Evolutionary conservation across 2,888 invertebrate genomes (phyloP).

Genomic region (Torymus tubicola): DNA sequence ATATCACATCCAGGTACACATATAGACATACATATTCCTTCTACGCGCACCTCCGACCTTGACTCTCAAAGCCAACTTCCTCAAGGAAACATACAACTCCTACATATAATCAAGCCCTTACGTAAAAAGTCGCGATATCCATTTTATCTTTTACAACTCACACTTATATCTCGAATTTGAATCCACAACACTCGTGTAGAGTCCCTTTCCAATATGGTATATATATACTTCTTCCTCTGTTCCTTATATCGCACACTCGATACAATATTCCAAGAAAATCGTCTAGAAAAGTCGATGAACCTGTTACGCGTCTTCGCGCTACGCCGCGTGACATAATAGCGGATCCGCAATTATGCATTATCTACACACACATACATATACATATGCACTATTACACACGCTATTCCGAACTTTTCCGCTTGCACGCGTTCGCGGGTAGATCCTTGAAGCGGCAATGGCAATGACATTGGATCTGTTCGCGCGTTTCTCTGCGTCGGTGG

Average conservation of each 20-base stretch:
- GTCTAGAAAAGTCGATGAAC: slow-evolving; percentile 48
- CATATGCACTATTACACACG: neutral
- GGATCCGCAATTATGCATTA: neutral
- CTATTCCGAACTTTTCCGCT: slow-evolving; percentile 8
- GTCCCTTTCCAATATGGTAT: no score
- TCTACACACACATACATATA: neutral
- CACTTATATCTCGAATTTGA: no score
- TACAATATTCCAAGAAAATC: slow-evolving; percentile 13
- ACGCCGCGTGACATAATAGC: slow-evolving; percentile 14
- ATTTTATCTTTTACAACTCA: no score
- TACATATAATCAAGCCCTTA: no score
- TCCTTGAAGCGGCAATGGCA: slow-evolving; percentile 37
- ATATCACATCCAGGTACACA: no score
- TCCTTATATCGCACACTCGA: neutral
- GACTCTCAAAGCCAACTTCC: no score
- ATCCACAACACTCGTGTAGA: no score
- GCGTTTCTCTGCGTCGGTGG: neutral
- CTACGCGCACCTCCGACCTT: no score
- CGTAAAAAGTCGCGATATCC: no score
- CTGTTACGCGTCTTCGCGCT: slow-evolving; percentile 15
- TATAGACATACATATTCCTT: no score
- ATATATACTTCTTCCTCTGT: neutral
- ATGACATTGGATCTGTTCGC: slow-evolving; percentile 29
- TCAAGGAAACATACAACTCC: no score
- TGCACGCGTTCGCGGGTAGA: neutral